Evolutionary conservation across 2,888 invertebrate species (phyloP).

Genomic region (Onchidella celtica): DNA sequence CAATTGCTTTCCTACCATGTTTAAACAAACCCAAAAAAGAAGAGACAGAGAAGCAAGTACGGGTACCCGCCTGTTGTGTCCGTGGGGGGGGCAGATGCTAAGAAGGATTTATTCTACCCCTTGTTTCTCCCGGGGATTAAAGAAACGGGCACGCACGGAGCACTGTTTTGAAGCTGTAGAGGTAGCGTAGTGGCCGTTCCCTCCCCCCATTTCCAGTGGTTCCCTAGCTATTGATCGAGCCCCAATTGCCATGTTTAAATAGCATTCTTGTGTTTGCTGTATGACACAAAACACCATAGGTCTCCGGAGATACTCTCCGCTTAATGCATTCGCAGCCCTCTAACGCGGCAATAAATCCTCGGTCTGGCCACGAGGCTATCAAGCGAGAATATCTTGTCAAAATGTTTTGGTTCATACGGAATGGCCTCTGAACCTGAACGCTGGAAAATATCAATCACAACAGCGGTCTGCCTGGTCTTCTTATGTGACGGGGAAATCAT

Average conservation of each 20-base stretch:
- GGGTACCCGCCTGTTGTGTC: too few species aligned
- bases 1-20: too few species aligned
- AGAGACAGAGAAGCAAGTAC: too few species aligned
- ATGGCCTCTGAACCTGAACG: constrained; percentile 6
- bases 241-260: constrained; percentile 22
- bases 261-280: not conserved
- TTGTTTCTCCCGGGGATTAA: not conserved
- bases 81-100: not conserved
- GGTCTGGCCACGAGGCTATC: not conserved
- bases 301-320: constrained; percentile 8
- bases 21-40: too few species aligned
- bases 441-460: constrained; percentile 5
- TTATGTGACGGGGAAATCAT: not conserved
- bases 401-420: not conserved
- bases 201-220: not conserved
- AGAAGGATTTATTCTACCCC: not conserved
- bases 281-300: not conserved
- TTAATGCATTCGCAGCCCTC: not conserved
- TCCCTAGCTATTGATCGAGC: constrained; percentile 15
- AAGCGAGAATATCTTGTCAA: constrained; percentile 9
- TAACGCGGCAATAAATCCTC: not conserved
- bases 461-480: not conserved
- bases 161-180: not conserved
- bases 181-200: not conserved
- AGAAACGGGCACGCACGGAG: not conserved